Evolutionary conservation across 2,888 invertebrate species (phyloP), one percentile per base, ranked within the genome.

Genomic region (Aproaerema taeniolella): DNA sequence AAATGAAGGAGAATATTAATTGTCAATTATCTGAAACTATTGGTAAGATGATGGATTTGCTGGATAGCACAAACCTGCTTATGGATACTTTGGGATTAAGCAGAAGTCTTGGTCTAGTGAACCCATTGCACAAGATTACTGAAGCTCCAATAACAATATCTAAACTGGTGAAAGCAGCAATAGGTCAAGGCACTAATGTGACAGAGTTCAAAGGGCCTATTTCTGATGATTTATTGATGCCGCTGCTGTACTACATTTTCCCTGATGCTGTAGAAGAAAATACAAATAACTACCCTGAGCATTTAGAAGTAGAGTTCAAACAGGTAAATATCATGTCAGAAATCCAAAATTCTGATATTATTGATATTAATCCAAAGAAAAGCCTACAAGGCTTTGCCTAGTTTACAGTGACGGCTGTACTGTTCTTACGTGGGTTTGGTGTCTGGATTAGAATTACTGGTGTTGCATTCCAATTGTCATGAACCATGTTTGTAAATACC

Each of bases 211-310:
- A 85, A 41, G 94, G 95, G 0, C 95, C 96, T 1, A 91, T 97
- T 58, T 82, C 92, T 9, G 92, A 92, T 57, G 92, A 92, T 17
- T 82, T 93, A 46, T 75, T 97, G 25, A 91, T 92, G 67, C 90
- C 93, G 29, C 89, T 97, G 52, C 69, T 97, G 35, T 92, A 93
- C 64, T 96, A 92, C 71, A 77, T 97, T 14, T 97, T 97, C 67
- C 97, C 97, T 38, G 96, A 97, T 88, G 95, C 95, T 40, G 91
- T 93, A 50, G 89, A 91, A 41, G 88, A 90, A 43, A 72, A 88
- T 42, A 82, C 72, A 32, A 88, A 81, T 66, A 83, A 87, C 2
- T 91, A 91, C 61, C 76, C 78, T 29, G 71, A 79, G 29, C 65
- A 74, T 29, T 68, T 87, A 20, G 82, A 82, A 49, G 68, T 87